A percentile compares a stretch with the other conserved stretches of the same genome.
phyloP scores from a whole-genome alignment of 2,113 vertebrate species.

The Macaca nemestrina region DNA sequence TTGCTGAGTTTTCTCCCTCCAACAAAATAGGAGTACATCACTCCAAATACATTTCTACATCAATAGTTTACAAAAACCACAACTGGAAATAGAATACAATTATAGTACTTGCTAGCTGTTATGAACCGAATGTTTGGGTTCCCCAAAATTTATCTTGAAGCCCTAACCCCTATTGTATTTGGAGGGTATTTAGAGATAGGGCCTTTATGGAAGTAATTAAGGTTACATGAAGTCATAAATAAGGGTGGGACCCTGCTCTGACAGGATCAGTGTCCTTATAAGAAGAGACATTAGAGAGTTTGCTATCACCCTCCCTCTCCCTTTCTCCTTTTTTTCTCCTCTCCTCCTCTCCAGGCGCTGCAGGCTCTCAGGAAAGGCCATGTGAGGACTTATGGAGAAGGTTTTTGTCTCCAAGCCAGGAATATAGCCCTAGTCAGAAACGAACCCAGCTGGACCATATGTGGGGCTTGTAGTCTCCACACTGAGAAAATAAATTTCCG shows the following conservation, averaged over 20 bases:
- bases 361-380: background rate
- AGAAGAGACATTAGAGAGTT: background rate
- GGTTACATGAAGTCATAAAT: background rate
- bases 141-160: background rate
- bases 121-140: background rate
- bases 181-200: background rate
- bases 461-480: background rate
- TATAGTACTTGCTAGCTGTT: background rate
- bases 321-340: too few species aligned
- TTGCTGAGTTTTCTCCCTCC: background rate
- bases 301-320: background rate
- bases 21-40: background rate
- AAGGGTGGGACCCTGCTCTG: background rate
- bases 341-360: background rate
- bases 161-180: background rate
- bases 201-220: background rate
- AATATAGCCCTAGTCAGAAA: background rate
- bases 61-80: background rate
- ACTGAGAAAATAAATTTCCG: background rate
- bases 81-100: conserved; percentile 16
- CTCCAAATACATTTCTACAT: background rate
- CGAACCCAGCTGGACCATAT: background rate
- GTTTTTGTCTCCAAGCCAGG: background rate
- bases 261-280: background rate
- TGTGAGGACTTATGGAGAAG: background rate